These are phyloP conservation scores for Eriocheir sinensis DNA, from an alignment of 1,140 invertebrate genomes.

Conservation along the genomic window DNA sequence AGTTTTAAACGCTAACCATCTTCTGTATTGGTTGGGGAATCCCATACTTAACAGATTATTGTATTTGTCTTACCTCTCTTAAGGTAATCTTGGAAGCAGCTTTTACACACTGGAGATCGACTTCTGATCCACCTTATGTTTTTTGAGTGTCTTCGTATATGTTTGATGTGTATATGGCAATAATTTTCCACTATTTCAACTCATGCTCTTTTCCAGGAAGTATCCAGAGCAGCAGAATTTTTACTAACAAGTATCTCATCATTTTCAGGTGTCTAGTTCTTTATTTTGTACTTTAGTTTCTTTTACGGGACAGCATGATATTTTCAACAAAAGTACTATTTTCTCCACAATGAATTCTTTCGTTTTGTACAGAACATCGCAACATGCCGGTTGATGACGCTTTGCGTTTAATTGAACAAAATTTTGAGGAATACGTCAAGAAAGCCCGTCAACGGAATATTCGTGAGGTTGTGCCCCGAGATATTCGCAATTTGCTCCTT, in stretches of 20 bases:
- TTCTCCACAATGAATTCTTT: slow-evolving; percentile 73
- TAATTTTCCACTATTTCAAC: too few relatives aligned
- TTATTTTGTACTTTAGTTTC: slow-evolving; percentile 41
- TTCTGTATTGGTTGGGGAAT: too few relatives aligned
- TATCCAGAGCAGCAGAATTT: not conserved
- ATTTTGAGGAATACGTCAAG: slow-evolving; percentile 89
- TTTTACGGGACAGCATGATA: slow-evolving; percentile 48
- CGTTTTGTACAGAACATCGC: slow-evolving; percentile 88
- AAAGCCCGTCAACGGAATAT: slow-evolving; percentile 78
- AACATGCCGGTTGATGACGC: slow-evolving; percentile 98
- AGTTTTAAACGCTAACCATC: too few relatives aligned
- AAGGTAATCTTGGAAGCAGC: too few relatives aligned
- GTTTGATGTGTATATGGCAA: too few relatives aligned
- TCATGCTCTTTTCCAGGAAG: too few relatives aligned
- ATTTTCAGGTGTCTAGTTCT: not conserved
- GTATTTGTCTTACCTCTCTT: too few relatives aligned
- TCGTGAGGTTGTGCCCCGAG: slow-evolving; percentile 78
- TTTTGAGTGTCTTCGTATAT: too few relatives aligned
- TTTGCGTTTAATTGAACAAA: slow-evolving; percentile 88
- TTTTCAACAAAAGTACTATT: slow-evolving; percentile 52
- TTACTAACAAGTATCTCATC: not conserved
- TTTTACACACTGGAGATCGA: too few relatives aligned
- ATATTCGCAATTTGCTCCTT: slow-evolving; percentile 79
- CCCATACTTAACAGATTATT: too few relatives aligned
- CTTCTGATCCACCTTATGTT: too few relatives aligned